These are phyloP conservation scores for Sesamia nonagrioides DNA, from an alignment of 1,140 invertebrate genomes.

Conservation along the genomic window DNA sequence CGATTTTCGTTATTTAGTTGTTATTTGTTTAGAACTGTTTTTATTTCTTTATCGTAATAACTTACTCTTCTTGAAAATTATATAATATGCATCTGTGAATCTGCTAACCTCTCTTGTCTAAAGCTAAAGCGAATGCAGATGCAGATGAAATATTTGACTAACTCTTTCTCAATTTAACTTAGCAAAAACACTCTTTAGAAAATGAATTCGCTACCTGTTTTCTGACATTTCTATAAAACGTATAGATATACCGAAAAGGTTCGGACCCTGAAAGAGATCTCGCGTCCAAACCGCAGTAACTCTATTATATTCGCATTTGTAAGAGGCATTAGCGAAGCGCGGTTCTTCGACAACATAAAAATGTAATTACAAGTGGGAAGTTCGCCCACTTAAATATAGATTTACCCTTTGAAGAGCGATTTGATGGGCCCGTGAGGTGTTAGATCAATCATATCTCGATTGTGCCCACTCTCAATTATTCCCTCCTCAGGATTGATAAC, in stretches of 20 bases:
- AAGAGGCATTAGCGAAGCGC: constrained; percentile 73
- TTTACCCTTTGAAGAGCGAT: constrained; percentile 84
- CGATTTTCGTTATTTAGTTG: no score
- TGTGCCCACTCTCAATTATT: constrained; percentile 81
- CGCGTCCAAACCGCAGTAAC: constrained; percentile 32
- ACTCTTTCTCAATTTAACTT: constrained; percentile 7
- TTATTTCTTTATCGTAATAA: no score
- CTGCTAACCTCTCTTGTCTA: no score
- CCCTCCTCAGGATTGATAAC: constrained; percentile 74
- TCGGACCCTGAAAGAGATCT: constrained; percentile 46
- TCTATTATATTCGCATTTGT: constrained; percentile 84
- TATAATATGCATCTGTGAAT: no score
- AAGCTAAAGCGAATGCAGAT: no score
- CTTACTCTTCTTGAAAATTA: no score
- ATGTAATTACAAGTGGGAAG: constrained; percentile 83
- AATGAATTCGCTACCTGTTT: neutral
- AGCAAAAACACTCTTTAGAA: neutral
- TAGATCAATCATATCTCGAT: constrained; percentile 85
- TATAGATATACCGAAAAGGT: neutral
- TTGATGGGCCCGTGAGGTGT: constrained; percentile 78
- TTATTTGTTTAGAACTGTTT: no score
- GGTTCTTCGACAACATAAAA: constrained; percentile 80
- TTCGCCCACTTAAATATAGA: constrained; percentile 84
- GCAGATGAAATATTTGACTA: no score
- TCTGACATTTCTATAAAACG: constrained; percentile 19